Percentiles rank a stretch among this genome's conserved stretches.
Evolutionary conservation across 2,888 invertebrate genomes (phyloP).

Genomic region (Corbicula japonica): DNA sequence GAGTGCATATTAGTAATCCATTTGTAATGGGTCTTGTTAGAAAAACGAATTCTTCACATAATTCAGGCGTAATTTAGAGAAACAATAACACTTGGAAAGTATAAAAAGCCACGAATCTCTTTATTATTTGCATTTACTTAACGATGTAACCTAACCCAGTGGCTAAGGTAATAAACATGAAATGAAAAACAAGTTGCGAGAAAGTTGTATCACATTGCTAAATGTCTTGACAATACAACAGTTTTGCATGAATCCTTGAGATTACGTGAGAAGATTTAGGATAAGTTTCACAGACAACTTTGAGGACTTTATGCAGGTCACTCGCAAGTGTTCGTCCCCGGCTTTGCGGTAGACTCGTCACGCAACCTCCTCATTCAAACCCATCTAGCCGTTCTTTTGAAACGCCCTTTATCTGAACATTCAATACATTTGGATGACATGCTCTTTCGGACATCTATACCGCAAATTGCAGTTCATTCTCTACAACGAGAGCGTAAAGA

Average conservation of each 20-base stretch:
- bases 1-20: no score
- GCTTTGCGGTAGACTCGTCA: conserved; percentile 59
- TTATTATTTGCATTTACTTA: background rate
- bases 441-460: conserved; percentile 36
- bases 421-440: conserved; percentile 45
- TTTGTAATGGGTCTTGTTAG: no score
- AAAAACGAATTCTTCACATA: background rate
- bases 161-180: conserved; percentile 14
- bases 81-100: background rate
- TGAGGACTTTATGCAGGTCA: conserved; percentile 31
- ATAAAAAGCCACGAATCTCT: background rate
- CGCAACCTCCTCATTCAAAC: conserved; percentile 55
- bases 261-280: conserved; percentile 49
- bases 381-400: conserved; percentile 17
- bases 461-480: conserved; percentile 14
- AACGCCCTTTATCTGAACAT: conserved; percentile 47
- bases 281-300: conserved; percentile 27
- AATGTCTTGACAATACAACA: no score
- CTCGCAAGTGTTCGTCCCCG: conserved; percentile 37
- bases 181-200: no score
- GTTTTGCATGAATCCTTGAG: no score
- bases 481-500: background rate
- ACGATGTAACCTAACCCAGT: conserved; percentile 18
- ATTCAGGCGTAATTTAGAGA: background rate
- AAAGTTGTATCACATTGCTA: no score